Evolutionary conservation across 2,888 invertebrate species (phyloP).

Genomic region (Candidula unifasciata): DNA sequence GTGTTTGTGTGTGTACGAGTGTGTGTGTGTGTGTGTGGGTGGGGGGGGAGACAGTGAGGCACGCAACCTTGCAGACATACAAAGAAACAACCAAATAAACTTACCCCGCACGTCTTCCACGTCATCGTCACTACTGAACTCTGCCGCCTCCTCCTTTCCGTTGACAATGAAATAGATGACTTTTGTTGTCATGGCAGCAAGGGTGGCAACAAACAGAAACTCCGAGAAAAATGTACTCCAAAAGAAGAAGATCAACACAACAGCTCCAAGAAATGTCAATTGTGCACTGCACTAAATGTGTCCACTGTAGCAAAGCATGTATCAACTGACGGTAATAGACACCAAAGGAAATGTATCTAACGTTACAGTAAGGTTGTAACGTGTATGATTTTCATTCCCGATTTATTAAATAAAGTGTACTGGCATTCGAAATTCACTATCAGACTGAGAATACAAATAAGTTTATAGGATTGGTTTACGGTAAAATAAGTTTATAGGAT

Average conservation of each 20-base stretch:
- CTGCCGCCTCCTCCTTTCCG: constrained; percentile 73
- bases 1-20: no score
- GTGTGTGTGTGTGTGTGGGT: no score
- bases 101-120: constrained; percentile 75
- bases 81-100: not conserved
- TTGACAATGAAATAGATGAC: constrained; percentile 74
- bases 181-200: constrained; percentile 71
- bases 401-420: no score
- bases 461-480: no score
- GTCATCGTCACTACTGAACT: constrained; percentile 72
- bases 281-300: not conserved
- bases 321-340: not conserved
- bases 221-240: not conserved
- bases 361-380: no score
- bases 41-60: not conserved
- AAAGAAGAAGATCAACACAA: not conserved
- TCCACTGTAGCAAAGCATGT: not conserved
- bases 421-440: no score
- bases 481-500: no score
- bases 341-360: no score
- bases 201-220: not conserved
- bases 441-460: no score
- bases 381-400: no score
- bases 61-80: not conserved
- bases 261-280: not conserved